These are phyloP conservation scores for Corythaeola cristata DNA, from an alignment of 2,113 vertebrate genomes.

Conservation along the genomic window DNA sequence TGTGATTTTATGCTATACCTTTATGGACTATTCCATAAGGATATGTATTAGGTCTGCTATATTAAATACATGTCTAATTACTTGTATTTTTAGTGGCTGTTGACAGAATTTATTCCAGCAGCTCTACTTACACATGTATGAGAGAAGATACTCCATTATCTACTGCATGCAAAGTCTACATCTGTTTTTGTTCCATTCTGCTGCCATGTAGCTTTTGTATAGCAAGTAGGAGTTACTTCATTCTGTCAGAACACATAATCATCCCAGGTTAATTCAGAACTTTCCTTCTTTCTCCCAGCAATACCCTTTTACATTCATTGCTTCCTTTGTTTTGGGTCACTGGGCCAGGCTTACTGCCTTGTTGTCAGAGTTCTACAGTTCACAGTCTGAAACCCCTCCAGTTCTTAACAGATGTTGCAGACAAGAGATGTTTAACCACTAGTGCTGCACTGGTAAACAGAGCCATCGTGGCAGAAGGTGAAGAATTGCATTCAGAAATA, in stretches of 20 bases:
- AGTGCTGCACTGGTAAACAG: conserved; percentile 60
- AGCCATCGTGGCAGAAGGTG: conserved; percentile 69
- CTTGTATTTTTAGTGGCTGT: conserved; percentile 21
- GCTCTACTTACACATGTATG: background rate
- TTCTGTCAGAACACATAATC: conserved; percentile 81
- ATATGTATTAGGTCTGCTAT: conserved; percentile 41
- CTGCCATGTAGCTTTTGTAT: conserved; percentile 53
- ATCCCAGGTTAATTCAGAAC: conserved; percentile 69
- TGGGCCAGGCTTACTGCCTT: conserved; percentile 55
- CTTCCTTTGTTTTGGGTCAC: conserved; percentile 69
- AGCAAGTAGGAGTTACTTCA: conserved; percentile 68
- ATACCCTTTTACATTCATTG: conserved; percentile 38
- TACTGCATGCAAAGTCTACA: background rate
- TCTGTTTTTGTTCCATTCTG: conserved; percentile 64
- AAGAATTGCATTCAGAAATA: conserved; percentile 65
- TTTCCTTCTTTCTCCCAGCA: conserved; percentile 47
- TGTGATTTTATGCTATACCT: background rate
- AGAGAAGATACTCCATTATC: background rate
- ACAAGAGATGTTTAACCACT: conserved; percentile 64
- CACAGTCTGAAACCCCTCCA: conserved; percentile 55
- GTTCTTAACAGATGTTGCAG: conserved; percentile 68
- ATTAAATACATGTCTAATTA: conserved; percentile 58
- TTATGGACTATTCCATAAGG: background rate
- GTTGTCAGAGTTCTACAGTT: conserved; percentile 51
- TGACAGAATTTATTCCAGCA: conserved; percentile 33